Percentiles rank a stretch among this genome's conserved stretches.
phyloP scores from a whole-genome alignment of 1,140 invertebrate species.

The Sitobion miscanthi region DNA sequence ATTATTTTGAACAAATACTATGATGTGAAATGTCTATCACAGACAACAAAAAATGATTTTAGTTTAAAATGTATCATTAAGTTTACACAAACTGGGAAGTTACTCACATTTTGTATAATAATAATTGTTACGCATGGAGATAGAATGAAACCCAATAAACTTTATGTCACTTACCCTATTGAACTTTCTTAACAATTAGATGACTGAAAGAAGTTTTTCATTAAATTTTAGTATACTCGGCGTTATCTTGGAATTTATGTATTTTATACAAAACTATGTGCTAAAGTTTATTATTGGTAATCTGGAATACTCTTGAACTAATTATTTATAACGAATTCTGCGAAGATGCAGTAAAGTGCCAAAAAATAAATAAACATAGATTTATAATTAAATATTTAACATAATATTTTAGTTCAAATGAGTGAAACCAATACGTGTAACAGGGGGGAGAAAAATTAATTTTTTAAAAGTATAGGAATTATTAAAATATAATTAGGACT shows the following conservation, averaged over 20 bases:
- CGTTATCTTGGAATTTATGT: not conserved
- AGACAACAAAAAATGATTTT: not conserved
- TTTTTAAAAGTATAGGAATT: not conserved
- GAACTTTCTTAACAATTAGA: not conserved
- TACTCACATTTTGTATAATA: not conserved
- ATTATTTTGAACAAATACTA: not conserved
- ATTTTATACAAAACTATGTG: not conserved
- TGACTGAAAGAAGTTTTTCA: not conserved
- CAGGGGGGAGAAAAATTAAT: not conserved
- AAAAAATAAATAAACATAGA: not conserved
- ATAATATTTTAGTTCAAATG: not conserved
- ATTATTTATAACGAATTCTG: not conserved
- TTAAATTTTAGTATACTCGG: not conserved
- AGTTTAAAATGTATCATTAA: not conserved
- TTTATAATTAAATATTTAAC: not conserved
- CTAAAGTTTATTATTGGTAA: not conserved
- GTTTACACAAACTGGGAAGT: not conserved
- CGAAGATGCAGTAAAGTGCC: not conserved
- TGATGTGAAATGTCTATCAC: not conserved
- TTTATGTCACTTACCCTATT: not conserved
- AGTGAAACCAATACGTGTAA: not conserved
- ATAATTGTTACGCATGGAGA: not conserved
- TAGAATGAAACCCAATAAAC: not conserved
- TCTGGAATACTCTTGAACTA: not conserved
- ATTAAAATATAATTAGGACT: not conserved